These are phyloP conservation scores for Pediacus dermestoides DNA, from an alignment of 2,888 invertebrate species.

Conservation along the genomic window DNA sequence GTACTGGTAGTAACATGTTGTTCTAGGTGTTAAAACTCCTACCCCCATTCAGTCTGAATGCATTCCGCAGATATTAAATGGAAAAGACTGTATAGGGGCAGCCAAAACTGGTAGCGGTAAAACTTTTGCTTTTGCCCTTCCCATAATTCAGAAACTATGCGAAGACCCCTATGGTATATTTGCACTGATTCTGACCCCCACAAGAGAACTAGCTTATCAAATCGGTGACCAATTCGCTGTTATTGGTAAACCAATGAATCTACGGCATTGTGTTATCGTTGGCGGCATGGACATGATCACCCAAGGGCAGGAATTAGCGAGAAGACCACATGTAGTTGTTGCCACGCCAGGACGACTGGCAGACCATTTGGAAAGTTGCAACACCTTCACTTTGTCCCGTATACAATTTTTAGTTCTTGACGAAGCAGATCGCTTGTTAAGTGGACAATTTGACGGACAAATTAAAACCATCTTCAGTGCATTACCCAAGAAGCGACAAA, in stretches of 20 bases:
- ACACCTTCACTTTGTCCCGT: conserved; percentile 74
- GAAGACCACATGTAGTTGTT: conserved; percentile 89
- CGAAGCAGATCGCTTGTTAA: conserved; percentile 86
- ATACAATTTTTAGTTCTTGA: conserved; percentile 89
- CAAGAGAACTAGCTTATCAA: conserved; percentile 87
- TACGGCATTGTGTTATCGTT: conserved; percentile 83
- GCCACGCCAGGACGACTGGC: conserved; percentile 95
- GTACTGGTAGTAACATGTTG: conserved; percentile 9
- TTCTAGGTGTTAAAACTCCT: conserved; percentile 68
- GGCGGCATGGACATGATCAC: conserved; percentile 92
- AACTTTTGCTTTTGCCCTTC: conserved; percentile 95
- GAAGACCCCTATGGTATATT: conserved; percentile 96
- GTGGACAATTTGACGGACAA: conserved; percentile 80
- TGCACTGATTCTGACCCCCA: conserved; percentile 91
- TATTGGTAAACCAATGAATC: conserved; percentile 81
- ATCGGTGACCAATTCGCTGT: conserved; percentile 94
- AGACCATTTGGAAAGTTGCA: conserved; percentile 86
- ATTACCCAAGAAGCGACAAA: conserved; percentile 77
- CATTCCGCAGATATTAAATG: conserved; percentile 72
- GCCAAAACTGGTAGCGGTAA: conserved; percentile 98
- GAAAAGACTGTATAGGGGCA: conserved; percentile 89
- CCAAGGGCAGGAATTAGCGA: conserved; percentile 79
- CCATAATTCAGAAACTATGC: conserved; percentile 85
- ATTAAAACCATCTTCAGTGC: conserved; percentile 73
- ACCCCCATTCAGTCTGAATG: conserved; percentile 82